phyloP scores from a whole-genome alignment of 2,888 invertebrate species.

The Ephialtes manifestator region DNA sequence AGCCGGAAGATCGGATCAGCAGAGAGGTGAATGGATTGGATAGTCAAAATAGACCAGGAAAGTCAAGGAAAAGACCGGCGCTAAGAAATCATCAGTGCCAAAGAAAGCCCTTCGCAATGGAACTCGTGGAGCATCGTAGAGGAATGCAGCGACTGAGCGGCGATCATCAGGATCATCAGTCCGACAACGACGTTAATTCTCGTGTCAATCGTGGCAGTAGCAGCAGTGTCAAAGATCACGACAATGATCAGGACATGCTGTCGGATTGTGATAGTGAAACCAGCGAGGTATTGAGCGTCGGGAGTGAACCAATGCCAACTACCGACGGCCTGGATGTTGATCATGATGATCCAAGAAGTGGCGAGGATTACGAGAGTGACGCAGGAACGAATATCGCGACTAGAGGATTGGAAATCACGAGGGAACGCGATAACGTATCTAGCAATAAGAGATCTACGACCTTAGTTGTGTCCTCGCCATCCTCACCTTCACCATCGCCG shows the following conservation, averaged over 20 bases:
- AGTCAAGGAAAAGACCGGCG: slow-evolving; percentile 13
- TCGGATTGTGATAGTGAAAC: slow-evolving; percentile 87
- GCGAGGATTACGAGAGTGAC: slow-evolving; percentile 75
- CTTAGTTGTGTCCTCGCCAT: slow-evolving; percentile 58
- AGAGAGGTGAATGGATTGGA: slow-evolving; percentile 63
- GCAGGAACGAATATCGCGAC: slow-evolving; percentile 76
- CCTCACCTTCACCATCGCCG: slow-evolving; percentile 78
- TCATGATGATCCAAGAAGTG: slow-evolving; percentile 72
- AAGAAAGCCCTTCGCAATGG: slow-evolving; percentile 59
- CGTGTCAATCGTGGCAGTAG: slow-evolving; percentile 66
- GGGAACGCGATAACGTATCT: slow-evolving; percentile 69
- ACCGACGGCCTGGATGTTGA: slow-evolving; percentile 70
- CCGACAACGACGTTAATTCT: slow-evolving; percentile 71
- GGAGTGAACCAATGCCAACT: slow-evolving; percentile 89
- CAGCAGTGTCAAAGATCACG: slow-evolving; percentile 61
- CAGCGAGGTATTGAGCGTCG: slow-evolving; percentile 93
- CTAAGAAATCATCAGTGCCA: slow-evolving; percentile 27
- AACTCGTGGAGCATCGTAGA: slow-evolving; percentile 70
- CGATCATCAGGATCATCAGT: slow-evolving; percentile 54
- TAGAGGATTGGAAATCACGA: slow-evolving; percentile 73
- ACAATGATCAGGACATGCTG: slow-evolving; percentile 72
- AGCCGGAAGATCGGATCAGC: slow-evolving; percentile 63
- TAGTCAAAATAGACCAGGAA: neutral
- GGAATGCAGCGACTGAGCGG: slow-evolving; percentile 72
- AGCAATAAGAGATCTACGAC: slow-evolving; percentile 30